Percentiles rank a stretch among this genome's conserved stretches.
Conservation (phyloP, 2,888 invertebrate genomes). For the Eledona agricola region DNA sequence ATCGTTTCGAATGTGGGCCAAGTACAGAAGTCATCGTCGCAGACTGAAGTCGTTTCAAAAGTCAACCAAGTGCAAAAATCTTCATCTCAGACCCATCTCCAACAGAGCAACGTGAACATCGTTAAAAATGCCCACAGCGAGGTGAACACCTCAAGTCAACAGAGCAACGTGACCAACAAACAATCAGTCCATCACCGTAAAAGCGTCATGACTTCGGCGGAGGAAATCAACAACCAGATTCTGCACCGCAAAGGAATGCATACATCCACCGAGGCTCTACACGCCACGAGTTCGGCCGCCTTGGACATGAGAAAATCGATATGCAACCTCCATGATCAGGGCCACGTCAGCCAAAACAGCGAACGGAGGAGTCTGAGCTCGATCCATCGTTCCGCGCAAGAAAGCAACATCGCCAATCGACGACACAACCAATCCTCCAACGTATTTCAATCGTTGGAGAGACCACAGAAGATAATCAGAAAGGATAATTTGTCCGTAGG, state of each 20-base stretch:
- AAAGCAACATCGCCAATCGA: constrained; percentile 60
- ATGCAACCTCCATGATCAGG: constrained; percentile 78
- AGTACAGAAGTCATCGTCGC: constrained; percentile 55
- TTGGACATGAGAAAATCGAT: constrained; percentile 84
- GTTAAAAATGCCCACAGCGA: constrained; percentile 26
- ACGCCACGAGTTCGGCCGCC: constrained; percentile 77
- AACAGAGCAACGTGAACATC: constrained; percentile 46
- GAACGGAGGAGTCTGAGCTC: constrained; percentile 83
- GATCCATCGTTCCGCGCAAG: constrained; percentile 74
- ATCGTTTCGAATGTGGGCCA: constrained; percentile 44
- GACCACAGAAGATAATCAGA: constrained; percentile 69
- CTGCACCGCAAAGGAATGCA: constrained; percentile 78
- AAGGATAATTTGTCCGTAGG: constrained; percentile 77
- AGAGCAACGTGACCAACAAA: constrained; percentile 42
- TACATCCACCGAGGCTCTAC: constrained; percentile 76
- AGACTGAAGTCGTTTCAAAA: not conserved
- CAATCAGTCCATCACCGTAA: constrained; percentile 69
- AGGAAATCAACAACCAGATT: constrained; percentile 79
- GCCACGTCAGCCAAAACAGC: constrained; percentile 72
- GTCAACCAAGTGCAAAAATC: constrained; percentile 57
- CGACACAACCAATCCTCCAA: constrained; percentile 64
- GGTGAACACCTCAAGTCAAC: constrained; percentile 18
- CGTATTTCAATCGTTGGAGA: constrained; percentile 64
- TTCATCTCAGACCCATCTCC: constrained; percentile 56
- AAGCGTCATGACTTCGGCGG: constrained; percentile 77